Base-by-base conservation (phyloP, 2,888 invertebrate species). In the Hirtodrosophila histrioides region DNA sequence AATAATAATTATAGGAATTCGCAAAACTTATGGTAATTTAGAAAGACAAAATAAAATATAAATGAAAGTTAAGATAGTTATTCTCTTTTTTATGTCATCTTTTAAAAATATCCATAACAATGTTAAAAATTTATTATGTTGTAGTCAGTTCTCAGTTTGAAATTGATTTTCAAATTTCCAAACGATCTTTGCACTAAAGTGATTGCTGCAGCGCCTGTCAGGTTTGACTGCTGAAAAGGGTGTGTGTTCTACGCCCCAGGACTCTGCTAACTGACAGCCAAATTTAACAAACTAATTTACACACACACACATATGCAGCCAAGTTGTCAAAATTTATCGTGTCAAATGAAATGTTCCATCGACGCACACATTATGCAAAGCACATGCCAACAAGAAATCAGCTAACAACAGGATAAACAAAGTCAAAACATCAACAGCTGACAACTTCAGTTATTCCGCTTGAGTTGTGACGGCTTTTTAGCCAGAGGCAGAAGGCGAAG, bases 401-500 rank as follows among this genome's bases (percentile, higher is more conserved):
- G 65, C 67, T 49, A 56, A 63, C 51, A 63, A 39, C 58, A 71
- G 11, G 55, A 58, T 67, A 70, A 70, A 56, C 41, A 75, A 71
- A 75, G 68, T 63, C 63, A 65, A 61, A 75, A 69, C 75, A 76
- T 69, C 73, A 75, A 75, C 83, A 63, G 69, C 86, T 83, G 83
- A 82, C 83, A 80, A 75, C 66, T 86, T 80, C 70, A 80, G 83
- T 82, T 86, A 82, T 86, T 82, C 66, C 80, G 65, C 80, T 60
- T 78, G 86, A 79, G 56, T 66, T 83, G 83, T 75, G 86, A 70
- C 66, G 64, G 54, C 58, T 58, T 77, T 69, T 68, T 68, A 68
- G 68, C 79, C 77, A 8, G 31, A 31, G 9, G 62, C 57, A 31
- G 48, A 48, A 45, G 24, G 36, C 6, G 31, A 31, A 31, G 0